Conservation (phyloP, 35 echinoderm and acorn worm species). For the Ophiothrix spiculata region DNA sequence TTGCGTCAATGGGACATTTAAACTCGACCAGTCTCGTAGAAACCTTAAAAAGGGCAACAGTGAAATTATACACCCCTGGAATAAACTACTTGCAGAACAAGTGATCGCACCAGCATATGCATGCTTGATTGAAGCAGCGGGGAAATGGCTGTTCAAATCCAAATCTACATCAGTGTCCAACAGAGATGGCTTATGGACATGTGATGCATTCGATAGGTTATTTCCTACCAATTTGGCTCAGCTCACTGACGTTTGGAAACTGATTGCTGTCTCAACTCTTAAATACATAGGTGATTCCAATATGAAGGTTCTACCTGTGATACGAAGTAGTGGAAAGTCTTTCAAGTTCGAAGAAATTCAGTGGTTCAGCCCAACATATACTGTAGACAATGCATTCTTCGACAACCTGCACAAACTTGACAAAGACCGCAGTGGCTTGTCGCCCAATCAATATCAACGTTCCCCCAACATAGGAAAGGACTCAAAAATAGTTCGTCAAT, state of each 20-base stretch:
- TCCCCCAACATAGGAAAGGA: background rate
- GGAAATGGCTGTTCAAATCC: background rate
- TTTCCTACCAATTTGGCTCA: constrained; percentile 5
- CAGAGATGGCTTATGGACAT: background rate
- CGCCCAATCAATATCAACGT: background rate
- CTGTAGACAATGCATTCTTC: background rate
- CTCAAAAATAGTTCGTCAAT: background rate
- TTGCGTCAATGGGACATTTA: constrained; percentile 77
- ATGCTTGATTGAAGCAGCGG: background rate
- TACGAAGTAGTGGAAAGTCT: background rate
- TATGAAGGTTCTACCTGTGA: constrained; percentile 12
- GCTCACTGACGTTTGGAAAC: background rate
- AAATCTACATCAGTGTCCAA: background rate
- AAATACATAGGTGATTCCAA: background rate
- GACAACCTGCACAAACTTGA: background rate
- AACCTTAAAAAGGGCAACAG: constrained; percentile 47
- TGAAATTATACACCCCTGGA: constrained; percentile 30
- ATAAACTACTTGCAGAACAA: constrained; percentile 13
- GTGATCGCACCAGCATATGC: constrained; percentile 52
- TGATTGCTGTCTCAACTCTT: constrained; percentile 12
- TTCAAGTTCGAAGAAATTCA: background rate
- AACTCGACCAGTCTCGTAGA: constrained; percentile 46
- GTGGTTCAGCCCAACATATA: background rate
- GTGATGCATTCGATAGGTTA: background rate
- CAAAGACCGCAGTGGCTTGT: background rate